These are phyloP conservation scores for Xerus rutilus DNA, from an alignment of 2,797 vertebrate species.

Conservation along the genomic window DNA sequence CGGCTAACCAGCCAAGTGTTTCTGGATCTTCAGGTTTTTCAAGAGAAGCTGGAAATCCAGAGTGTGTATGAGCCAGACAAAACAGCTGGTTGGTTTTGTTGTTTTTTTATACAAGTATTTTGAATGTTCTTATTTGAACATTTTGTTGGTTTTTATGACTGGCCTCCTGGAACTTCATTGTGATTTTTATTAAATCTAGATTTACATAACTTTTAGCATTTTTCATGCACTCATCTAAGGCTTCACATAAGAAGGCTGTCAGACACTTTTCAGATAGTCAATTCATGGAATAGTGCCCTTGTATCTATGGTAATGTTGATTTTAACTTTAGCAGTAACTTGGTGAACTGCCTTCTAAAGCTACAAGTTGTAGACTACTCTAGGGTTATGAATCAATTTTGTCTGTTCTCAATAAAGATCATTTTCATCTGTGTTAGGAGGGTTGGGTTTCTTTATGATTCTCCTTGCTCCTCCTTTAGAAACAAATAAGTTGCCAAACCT, in stretches of 20 bases:
- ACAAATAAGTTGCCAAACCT: constrained; percentile 47
- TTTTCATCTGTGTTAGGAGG: constrained; percentile 49
- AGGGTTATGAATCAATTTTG: background rate
- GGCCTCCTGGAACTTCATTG: constrained; percentile 47
- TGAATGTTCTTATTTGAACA: background rate
- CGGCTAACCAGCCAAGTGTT: background rate
- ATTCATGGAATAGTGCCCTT: background rate
- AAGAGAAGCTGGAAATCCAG: constrained; percentile 46
- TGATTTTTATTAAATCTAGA: constrained; percentile 66
- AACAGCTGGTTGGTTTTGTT: background rate
- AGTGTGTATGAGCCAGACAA: background rate
- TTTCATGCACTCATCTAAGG: constrained; percentile 32
- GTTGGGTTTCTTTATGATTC: constrained; percentile 40
- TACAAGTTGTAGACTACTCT: background rate
- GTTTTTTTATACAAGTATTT: background rate
- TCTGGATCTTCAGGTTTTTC: constrained; percentile 4
- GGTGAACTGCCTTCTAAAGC: background rate
- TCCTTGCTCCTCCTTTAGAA: background rate
- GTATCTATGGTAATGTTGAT: background rate
- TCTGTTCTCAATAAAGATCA: constrained; percentile 15
- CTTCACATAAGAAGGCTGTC: constrained; percentile 39
- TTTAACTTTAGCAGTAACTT: constrained; percentile 62
- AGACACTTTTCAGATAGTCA: constrained; percentile 42
- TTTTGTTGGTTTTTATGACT: constrained; percentile 19
- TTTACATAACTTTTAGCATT: constrained; percentile 50